phyloP scores from a whole-genome alignment of 2,797 vertebrate species.

The Siniperca scherzeri region DNA sequence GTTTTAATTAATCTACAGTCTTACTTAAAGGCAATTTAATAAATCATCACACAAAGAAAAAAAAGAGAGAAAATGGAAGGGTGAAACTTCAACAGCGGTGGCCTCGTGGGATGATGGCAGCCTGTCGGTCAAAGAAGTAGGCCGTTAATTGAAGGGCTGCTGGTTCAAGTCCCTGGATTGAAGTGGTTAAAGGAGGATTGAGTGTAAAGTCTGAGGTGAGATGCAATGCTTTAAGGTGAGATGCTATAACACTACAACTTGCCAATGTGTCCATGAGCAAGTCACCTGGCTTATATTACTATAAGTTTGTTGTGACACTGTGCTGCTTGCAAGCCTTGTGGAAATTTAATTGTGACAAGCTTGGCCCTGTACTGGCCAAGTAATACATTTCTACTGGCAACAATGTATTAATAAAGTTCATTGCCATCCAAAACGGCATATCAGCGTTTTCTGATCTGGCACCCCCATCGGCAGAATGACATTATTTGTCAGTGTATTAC shows the following conservation, averaged over 20 bases:
- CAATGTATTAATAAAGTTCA: background rate
- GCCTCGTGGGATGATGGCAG: slow-evolving; percentile 65
- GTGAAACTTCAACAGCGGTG: slow-evolving; percentile 65
- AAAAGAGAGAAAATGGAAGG: slow-evolving; percentile 65
- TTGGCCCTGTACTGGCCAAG: background rate
- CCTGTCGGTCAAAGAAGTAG: slow-evolving; percentile 56
- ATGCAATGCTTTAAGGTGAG: background rate
- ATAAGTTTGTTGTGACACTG: background rate
- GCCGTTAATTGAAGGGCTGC: slow-evolving; percentile 79
- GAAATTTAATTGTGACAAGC: background rate
- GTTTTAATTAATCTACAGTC: slow-evolving; percentile 88
- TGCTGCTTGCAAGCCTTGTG: background rate
- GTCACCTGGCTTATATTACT: background rate
- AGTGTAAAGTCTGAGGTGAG: slow-evolving; percentile 9
- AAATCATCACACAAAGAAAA: slow-evolving; percentile 78
- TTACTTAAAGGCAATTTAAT: slow-evolving; percentile 88
- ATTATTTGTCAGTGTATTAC: background rate
- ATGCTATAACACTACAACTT: background rate
- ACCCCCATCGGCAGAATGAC: too few species aligned
- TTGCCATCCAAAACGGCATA: background rate
- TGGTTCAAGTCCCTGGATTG: slow-evolving; percentile 80
- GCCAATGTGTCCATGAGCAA: background rate
- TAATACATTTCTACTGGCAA: slow-evolving; percentile 2
- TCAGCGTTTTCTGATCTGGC: background rate
- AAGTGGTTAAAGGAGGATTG: slow-evolving; percentile 32